Conservation (phyloP, 1,140 invertebrate species). For the Heliconius nattereri region DNA sequence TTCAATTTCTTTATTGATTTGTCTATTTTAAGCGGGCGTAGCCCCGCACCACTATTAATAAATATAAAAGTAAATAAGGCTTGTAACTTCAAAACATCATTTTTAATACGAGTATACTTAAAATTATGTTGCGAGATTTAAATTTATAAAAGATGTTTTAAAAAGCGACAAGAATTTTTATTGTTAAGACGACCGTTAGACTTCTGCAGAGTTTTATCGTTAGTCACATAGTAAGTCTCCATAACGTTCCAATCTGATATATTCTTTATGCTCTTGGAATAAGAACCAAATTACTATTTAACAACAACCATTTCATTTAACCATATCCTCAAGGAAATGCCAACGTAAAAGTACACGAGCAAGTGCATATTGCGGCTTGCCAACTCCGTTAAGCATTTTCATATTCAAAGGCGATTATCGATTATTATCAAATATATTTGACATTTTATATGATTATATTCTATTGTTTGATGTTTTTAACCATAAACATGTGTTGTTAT, state of each 20-base stretch:
- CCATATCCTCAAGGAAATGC: constrained; percentile 30
- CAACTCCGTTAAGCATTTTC: constrained; percentile 21
- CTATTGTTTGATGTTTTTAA: background rate
- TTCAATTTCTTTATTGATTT: no score
- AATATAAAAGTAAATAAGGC: no score
- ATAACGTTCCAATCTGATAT: background rate
- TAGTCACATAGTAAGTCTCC: constrained; percentile 14
- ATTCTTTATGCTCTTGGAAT: background rate
- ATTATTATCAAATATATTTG: constrained; percentile 17
- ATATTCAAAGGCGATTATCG: constrained; percentile 31
- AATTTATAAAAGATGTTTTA: constrained; percentile 15
- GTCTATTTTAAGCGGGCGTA: no score
- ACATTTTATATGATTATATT: background rate
- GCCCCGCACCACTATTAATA: no score
- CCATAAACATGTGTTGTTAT: background rate
- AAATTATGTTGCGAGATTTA: background rate
- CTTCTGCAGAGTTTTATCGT: constrained; percentile 25
- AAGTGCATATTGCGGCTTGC: constrained; percentile 31
- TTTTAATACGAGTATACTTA: constrained; percentile 18
- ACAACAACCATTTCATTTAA: constrained; percentile 23
- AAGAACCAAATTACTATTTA: constrained; percentile 13
- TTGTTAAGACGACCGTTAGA: constrained; percentile 29
- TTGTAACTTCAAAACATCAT: background rate
- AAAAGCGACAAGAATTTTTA: constrained; percentile 27
- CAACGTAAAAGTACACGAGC: constrained; percentile 27